phyloP scores from a whole-genome alignment of 2,888 invertebrate genomes.

The Craniophora ligustri region DNA sequence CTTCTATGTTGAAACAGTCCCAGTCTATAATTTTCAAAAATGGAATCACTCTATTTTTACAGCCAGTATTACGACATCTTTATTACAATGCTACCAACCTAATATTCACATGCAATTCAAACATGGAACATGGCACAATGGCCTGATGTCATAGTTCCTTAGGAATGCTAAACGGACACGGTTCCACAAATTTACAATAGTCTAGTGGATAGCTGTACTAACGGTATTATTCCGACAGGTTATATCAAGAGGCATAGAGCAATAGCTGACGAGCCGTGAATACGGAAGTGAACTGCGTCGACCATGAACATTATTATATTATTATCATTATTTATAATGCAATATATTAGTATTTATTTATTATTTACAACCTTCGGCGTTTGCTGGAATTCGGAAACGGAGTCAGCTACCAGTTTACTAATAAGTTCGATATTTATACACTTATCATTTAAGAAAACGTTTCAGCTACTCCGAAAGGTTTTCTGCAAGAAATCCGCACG shows the following conservation, averaged over 20 bases:
- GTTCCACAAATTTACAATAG: neutral
- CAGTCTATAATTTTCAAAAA: neutral
- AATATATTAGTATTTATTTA: no score
- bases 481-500: no score
- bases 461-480: no score
- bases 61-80: neutral
- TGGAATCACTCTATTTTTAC: neutral
- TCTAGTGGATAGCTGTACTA: neutral
- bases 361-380: no score
- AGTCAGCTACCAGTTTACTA: no score
- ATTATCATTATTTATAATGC: no score
- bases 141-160: constrained; percentile 5
- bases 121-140: neutral
- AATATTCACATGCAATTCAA: neutral
- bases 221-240: neutral
- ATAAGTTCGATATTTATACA: no score
- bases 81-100: neutral
- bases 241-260: neutral
- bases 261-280: neutral
- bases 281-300: neutral
- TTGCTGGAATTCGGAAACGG: no score
- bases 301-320: neutral
- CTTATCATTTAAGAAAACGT: no score
- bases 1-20: no score
- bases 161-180: constrained; percentile 3